Base-by-base conservation (phyloP, 2,113 vertebrate genomes). In the Hyperoodon ampullatus region DNA sequence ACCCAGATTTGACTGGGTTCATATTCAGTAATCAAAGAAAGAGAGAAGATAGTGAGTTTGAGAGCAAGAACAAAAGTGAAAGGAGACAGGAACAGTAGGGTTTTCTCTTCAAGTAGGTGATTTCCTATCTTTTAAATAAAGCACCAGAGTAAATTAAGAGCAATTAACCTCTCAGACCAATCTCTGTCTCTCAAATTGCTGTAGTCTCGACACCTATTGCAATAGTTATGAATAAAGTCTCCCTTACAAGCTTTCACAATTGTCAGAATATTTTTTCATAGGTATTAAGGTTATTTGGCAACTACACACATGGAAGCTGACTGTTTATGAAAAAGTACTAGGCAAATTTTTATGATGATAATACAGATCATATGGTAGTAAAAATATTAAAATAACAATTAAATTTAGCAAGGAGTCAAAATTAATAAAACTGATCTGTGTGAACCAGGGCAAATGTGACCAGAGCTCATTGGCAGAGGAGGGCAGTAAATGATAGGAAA, bases 131-230 rank as follows among this genome's bases (percentile, higher is more conserved):
- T 65, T 77, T n/a, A 50, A 24, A 21, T 60, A 86, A 81, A 75
- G 33, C 8, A 92, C 18, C 55, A 50, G 68, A 75, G 23, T 60
- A 71, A 96, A 90, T 86, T 53, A 94, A 89, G 30, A 81, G 14
- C 66, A 85, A 74, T 90, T 93, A 97, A 91, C 33, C 13, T 91
- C 39, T 90, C 53, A 92, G 47, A 39, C 28, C 58, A 65, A 21
- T 74, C 44, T 55, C 26, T 72, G 30, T 47, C 53, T 71, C 14
- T 30, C 19, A 63, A 21, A 24, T 39, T 19, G n/a, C 39, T 53
- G 33, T 60, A 26, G 21, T 82, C 24, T 94, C 35, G 4, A n/a
- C 10, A 26, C 58, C 7, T 42, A 65, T n/a, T 65, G 7, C n/a
- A 74, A 42, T 13, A 53, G 26, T 63, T 55, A 26, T 44, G 66